phyloP scores from a whole-genome alignment of 2,113 vertebrate genomes.

The Dermatemys mawii region DNA sequence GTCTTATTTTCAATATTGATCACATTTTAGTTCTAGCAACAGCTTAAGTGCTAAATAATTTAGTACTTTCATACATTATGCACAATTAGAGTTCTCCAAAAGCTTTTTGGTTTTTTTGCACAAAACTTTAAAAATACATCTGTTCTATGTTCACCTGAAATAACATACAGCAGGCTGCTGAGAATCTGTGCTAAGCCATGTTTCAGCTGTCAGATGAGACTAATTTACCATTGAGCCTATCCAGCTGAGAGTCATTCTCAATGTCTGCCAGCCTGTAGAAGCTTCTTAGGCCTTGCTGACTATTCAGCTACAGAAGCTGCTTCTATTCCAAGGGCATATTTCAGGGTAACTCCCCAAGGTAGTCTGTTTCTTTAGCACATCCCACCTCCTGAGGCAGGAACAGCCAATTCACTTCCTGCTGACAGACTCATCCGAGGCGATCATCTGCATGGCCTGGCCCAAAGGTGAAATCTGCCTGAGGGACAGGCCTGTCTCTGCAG shows the following conservation, averaged over 20 bases:
- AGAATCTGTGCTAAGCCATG: rapidly evolving
- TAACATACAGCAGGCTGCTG: rapidly evolving
- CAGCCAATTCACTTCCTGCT: background rate
- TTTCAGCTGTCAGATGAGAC: background rate
- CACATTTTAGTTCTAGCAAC: conserved; percentile 43
- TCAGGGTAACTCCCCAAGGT: background rate
- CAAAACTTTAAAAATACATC: conserved; percentile 10
- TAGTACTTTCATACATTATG: background rate
- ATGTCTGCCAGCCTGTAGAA: background rate
- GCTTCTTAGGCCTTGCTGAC: background rate
- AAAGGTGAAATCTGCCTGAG: background rate
- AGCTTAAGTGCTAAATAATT: conserved; percentile 13
- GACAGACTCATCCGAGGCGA: background rate
- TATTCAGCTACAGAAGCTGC: background rate
- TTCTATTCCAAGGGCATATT: background rate
- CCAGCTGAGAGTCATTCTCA: background rate
- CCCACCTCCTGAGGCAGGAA: background rate
- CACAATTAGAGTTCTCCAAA: conserved; percentile 38
- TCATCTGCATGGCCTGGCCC: background rate
- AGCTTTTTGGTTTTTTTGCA: conserved; percentile 23
- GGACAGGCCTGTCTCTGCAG: background rate
- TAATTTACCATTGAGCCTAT: background rate
- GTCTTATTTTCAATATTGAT: conserved; percentile 46
- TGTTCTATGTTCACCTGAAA: background rate
- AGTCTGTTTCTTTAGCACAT: background rate